Base-by-base conservation (phyloP, 2,113 vertebrate species). In the Syngnathus typhle region DNA sequence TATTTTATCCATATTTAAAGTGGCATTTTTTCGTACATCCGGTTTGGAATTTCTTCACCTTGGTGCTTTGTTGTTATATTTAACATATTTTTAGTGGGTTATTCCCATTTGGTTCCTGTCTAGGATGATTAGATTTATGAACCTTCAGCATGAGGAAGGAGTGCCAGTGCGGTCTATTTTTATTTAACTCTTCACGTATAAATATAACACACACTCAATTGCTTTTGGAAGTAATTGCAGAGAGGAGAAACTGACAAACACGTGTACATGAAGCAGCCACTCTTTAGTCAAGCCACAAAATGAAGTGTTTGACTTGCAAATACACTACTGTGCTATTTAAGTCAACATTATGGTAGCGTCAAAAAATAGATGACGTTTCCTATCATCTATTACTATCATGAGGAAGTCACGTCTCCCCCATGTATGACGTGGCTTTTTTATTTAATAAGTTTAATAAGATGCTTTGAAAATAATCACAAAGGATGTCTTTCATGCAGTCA, bases 401-500 rank as follows among this genome's bases (percentile, higher is more conserved):
- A 32, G 27, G 3, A 56, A 39, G 10, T 37, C 49, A 19, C 32
- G 18, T 49, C 54, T 0, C 5, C 44, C 44, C 47, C 47, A 19
- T 8, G 47, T 51, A n/a, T 51, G 13, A 47, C 5, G 1, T n/a
- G 18, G 19, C 19, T 51, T 51, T 51, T 51, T 10, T 46, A 4
- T 32, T 32, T 32, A 32, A 32, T 32, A 32, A 32, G 27, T 68
- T 52, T 64, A 54, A 68, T 64, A 41, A 15, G 10, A 39, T 59
- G 54, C 1, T 23, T 36, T 15, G 55, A 43, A 66, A 15, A 13
- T 15, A 36, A 43, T 43, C 36, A n/a, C 61, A n/a, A 11, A 7
- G 11, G 3, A 11, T 19, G 44, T 65, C 63, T 69, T 39, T n/a
- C n/a, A n/a, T n/a, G n/a, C n/a, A n/a, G n/a, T 73, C 49, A 71